Conservation (phyloP, 2,113 vertebrate species). For the Marcusenius ussheri region DNA sequence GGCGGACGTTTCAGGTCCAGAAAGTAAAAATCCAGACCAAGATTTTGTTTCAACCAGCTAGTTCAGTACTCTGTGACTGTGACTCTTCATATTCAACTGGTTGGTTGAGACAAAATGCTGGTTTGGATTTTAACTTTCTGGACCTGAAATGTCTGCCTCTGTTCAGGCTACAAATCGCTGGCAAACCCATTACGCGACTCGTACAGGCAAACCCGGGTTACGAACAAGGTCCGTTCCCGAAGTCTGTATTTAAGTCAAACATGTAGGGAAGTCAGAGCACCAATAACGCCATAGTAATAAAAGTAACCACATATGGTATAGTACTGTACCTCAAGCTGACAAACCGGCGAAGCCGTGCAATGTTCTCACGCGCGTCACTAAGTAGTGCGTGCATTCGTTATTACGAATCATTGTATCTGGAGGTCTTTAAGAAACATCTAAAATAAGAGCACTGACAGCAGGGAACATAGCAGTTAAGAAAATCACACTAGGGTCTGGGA, state of each 20-base stretch:
- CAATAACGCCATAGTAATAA: neutral
- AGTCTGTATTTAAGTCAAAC: neutral
- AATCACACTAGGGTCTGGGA: neutral
- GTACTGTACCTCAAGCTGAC: neutral
- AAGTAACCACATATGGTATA: neutral
- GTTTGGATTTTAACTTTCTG: too few species aligned
- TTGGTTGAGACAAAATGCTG: too few species aligned
- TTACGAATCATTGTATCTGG: neutral
- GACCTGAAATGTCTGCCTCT: too few species aligned
- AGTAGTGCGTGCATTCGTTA: neutral
- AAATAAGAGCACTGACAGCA: neutral
- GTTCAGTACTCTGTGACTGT: too few species aligned
- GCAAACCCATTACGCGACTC: neutral
- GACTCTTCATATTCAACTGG: too few species aligned
- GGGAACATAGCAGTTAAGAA: neutral
- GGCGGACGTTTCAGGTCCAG: too few species aligned
- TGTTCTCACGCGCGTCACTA: neutral
- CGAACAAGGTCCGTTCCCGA: neutral
- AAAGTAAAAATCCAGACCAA: too few species aligned
- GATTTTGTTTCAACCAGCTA: too few species aligned
- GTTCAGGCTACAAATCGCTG: neutral
- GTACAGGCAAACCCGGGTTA: neutral
- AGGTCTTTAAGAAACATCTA: neutral
- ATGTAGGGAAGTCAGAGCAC: neutral
- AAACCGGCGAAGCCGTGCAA: neutral